phyloP scores from a whole-genome alignment of 2,888 invertebrate species.

The Parnassius orleans region DNA sequence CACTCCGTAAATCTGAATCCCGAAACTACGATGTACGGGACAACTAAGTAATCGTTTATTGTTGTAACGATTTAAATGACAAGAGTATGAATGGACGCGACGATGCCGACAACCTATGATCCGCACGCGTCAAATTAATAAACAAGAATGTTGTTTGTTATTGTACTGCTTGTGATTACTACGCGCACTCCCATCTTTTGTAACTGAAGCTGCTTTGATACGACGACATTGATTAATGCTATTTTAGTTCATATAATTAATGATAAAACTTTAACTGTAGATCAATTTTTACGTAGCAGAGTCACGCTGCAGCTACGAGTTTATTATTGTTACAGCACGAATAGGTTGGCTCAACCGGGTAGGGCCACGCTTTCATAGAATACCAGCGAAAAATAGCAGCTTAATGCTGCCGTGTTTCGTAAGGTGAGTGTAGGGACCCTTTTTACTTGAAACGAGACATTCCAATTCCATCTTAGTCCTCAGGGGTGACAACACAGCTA shows the following conservation, averaged over 20 bases:
- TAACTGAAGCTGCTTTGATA: slow-evolving; percentile 2
- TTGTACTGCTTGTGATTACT: slow-evolving; percentile 9
- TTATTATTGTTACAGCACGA: too few relatives aligned
- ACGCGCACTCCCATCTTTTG: slow-evolving; percentile 10
- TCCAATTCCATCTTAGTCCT: too few relatives aligned
- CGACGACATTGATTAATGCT: slow-evolving; percentile 1
- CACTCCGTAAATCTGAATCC: slow-evolving; percentile 24
- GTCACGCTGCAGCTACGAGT: too few relatives aligned
- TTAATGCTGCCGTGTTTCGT: too few relatives aligned
- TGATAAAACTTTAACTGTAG: too few relatives aligned
- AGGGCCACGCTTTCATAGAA: too few relatives aligned
- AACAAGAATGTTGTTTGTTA: slow-evolving; percentile 36
- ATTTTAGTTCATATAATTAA: slow-evolving; percentile 1
- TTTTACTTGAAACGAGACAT: too few relatives aligned
- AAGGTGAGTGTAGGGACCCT: too few relatives aligned
- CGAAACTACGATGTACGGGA: slow-evolving; percentile 31
- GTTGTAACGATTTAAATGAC: slow-evolving; percentile 35
- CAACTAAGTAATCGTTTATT: slow-evolving; percentile 33
- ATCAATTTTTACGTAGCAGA: too few relatives aligned
- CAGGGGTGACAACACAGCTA: too few relatives aligned
- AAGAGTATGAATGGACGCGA: slow-evolving; percentile 41
- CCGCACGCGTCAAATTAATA: slow-evolving; percentile 36
- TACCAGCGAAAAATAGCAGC: too few relatives aligned
- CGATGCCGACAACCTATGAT: slow-evolving; percentile 31
- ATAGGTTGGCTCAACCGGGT: too few relatives aligned